Percentiles rank a stretch among this genome's conserved stretches.
Evolutionary conservation across 2,888 invertebrate species (phyloP).

Genomic region (Drosophila nr. fundita): DNA sequence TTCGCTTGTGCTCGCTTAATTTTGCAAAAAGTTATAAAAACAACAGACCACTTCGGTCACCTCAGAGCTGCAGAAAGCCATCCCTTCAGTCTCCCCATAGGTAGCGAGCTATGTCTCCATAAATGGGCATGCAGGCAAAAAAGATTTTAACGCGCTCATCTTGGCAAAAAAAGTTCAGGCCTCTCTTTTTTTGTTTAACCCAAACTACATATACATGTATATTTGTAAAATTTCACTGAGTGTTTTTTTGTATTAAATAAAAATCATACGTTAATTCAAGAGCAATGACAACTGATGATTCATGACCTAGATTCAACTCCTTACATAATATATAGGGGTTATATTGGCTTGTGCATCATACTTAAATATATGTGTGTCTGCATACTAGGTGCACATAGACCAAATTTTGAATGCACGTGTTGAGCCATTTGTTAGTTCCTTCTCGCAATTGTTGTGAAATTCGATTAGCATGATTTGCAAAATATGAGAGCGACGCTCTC

Average conservation of each 20-base stretch:
- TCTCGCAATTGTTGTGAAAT: conserved; percentile 58
- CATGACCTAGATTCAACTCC: conserved; percentile 25
- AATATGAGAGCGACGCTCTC: conserved; percentile 16
- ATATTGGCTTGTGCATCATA: not conserved
- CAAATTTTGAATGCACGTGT: conserved; percentile 11
- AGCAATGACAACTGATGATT: conserved; percentile 6
- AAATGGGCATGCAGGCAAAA: conserved; percentile 22
- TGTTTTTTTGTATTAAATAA: not conserved
- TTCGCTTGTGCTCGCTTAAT: not conserved
- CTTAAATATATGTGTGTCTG: conserved; percentile 3
- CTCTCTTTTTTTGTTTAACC: not conserved
- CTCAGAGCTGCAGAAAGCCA: not conserved
- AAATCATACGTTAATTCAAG: conserved; percentile 4
- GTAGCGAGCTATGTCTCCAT: not conserved
- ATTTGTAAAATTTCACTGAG: not conserved
- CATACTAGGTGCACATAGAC: not conserved
- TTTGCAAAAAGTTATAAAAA: not conserved
- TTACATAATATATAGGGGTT: not conserved
- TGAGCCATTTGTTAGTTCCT: conserved; percentile 2
- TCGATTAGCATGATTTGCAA: conserved; percentile 52
- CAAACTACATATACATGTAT: not conserved
- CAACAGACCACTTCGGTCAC: not conserved
- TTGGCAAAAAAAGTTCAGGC: not conserved
- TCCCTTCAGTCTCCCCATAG: not conserved
- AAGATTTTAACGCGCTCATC: not conserved